Conservation (phyloP, 2,113 vertebrate genomes). For the Penelope pileata region DNA sequence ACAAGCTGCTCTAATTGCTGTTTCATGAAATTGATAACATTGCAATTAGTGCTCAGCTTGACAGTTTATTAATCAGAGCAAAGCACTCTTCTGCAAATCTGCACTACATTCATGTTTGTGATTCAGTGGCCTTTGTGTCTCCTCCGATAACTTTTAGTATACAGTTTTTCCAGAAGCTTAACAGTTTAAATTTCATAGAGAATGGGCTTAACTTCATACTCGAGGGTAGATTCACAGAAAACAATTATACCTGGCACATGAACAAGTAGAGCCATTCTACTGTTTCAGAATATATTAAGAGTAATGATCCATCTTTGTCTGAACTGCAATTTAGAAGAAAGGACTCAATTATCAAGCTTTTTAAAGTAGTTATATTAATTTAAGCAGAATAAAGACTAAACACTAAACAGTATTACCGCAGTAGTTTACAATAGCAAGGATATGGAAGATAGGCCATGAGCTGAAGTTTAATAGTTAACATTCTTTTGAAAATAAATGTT, state of each 20-base stretch:
- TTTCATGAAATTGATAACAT: background rate
- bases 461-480: background rate
- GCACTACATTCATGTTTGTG: background rate
- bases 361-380: slow-evolving; percentile 5
- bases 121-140: background rate
- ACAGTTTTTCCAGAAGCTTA: background rate
- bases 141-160: background rate
- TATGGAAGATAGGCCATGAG: background rate
- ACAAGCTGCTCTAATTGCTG: background rate
- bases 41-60: background rate
- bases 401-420: background rate
- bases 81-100: background rate
- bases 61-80: background rate
- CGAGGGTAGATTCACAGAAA: background rate
- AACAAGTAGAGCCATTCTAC: background rate
- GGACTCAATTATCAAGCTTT: background rate
- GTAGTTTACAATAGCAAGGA: background rate
- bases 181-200: background rate
- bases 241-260: background rate
- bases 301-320: background rate
- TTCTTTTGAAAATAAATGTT: slow-evolving; percentile 40
- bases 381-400: background rate
- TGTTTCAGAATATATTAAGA: fast-evolving
- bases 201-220: background rate
- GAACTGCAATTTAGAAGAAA: background rate